Evolutionary conservation across 2,113 vertebrate genomes (phyloP).

Genomic region (Malurus alboscapulatus): DNA sequence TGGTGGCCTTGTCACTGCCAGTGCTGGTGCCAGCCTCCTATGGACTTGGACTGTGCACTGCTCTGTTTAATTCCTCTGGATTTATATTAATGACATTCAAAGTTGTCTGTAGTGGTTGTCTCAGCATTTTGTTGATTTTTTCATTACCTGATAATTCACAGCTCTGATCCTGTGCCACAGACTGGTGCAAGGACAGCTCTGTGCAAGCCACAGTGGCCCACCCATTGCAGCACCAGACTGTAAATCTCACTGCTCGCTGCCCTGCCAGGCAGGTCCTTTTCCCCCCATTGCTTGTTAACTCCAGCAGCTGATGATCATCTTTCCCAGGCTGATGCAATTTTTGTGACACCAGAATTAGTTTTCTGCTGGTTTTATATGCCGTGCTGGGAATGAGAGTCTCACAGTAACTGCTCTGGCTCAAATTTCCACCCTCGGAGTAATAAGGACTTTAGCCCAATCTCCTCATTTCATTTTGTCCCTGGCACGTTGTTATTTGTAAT

Average conservation of each 20-base stretch:
- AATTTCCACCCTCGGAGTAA: background rate
- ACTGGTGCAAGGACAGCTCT: background rate
- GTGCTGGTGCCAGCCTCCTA: background rate
- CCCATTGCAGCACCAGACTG: background rate
- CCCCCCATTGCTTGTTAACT: background rate
- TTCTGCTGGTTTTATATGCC: slow-evolving; percentile 21
- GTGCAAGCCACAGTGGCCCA: background rate
- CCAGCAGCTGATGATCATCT: slow-evolving; percentile 18
- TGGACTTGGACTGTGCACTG: background rate
- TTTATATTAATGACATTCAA: background rate
- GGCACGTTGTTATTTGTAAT: background rate
- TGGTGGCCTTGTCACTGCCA: background rate
- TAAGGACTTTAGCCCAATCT: background rate
- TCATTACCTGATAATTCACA: background rate
- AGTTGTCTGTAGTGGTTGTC: background rate
- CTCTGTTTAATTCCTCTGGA: background rate
- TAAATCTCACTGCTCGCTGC: background rate
- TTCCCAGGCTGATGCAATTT: slow-evolving; percentile 7
- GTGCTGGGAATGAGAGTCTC: background rate
- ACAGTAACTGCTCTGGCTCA: slow-evolving; percentile 20
- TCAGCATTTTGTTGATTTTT: slow-evolving; percentile 33
- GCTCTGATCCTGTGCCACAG: background rate
- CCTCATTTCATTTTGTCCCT: slow-evolving; percentile 17
- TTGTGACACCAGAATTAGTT: slow-evolving; percentile 24
- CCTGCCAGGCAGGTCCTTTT: background rate